A percentile compares a stretch with the other conserved stretches of the same genome.
These are phyloP conservation scores for Mythimna ferrago DNA, from an alignment of 2,888 invertebrate genomes.

Conservation along the genomic window DNA sequence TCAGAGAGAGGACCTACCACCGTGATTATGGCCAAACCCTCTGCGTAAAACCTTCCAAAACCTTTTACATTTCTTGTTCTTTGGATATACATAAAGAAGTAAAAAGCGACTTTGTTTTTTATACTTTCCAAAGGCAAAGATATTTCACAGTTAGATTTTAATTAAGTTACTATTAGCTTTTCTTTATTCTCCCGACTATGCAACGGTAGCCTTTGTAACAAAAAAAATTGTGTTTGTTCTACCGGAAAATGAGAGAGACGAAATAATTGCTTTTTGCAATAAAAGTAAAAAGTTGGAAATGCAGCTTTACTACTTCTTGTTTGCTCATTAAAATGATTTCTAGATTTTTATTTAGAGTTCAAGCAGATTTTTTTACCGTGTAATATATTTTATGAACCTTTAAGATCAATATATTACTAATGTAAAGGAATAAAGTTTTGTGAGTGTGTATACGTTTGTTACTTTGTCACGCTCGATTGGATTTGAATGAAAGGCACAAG, in stretches of 20 bases:
- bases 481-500: no score
- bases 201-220: neutral
- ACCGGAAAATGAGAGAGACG: conserved; percentile 5
- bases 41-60: no score
- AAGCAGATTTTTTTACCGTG: neutral
- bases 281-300: conserved; percentile 28
- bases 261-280: conserved; percentile 31
- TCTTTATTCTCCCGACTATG: conserved; percentile 2
- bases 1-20: no score
- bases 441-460: no score
- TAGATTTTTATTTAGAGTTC: conserved; percentile 12
- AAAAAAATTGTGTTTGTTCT: conserved; percentile 24
- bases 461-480: no score
- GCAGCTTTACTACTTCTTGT: conserved; percentile 7
- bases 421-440: no score
- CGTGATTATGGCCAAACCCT: no score
- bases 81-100: no score
- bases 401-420: no score
- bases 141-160: conserved; percentile 8
- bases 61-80: no score
- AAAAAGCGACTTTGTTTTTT: no score
- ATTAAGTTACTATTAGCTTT: conserved; percentile 12
- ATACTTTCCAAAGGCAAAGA: no score
- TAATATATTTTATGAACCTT: neutral
- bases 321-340: conserved; percentile 36